Percentiles rank a stretch among this genome's conserved stretches.
These are phyloP conservation scores for Tanypteryx hageni DNA, from an alignment of 2,888 invertebrate genomes.

Conservation along the genomic window DNA sequence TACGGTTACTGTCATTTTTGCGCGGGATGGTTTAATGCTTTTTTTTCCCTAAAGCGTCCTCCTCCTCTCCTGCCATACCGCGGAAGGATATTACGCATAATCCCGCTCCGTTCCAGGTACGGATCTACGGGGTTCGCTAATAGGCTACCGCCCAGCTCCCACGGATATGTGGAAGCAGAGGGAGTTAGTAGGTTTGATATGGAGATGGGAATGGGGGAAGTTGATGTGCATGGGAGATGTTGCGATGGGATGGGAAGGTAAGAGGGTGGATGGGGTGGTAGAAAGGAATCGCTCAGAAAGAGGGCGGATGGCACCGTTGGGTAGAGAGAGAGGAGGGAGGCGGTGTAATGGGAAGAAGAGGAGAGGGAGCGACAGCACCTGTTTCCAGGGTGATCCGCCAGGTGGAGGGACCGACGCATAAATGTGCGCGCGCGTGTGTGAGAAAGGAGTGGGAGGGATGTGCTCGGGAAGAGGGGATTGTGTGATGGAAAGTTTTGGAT, in stretches of 20 bases:
- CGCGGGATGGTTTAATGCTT: too few species aligned
- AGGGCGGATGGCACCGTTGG: not conserved
- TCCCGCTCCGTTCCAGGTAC: too few species aligned
- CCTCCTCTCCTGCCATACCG: too few species aligned
- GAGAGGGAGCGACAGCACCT: not conserved
- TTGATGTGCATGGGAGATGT: not conserved
- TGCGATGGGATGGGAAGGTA: not conserved
- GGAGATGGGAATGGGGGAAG: not conserved
- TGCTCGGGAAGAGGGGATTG: not conserved
- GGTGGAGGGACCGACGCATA: not conserved
- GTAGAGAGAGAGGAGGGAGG: not conserved
- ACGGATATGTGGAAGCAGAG: too few species aligned
- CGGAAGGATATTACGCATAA: too few species aligned
- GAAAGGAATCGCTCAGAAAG: constrained; percentile 1
- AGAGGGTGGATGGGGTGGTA: not conserved
- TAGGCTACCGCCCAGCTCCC: too few species aligned
- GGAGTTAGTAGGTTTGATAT: too few species aligned
- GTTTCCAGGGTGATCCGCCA: constrained; percentile 27
- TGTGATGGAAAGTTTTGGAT: not conserved
- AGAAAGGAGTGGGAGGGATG: not conserved
- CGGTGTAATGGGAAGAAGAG: not conserved
- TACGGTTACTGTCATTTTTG: too few species aligned
- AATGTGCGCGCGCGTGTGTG: not conserved
- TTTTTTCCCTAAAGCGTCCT: too few species aligned
- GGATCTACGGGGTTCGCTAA: too few species aligned